Conservation (phyloP, 2,888 invertebrate genomes). For the Hyppa rectilinea region DNA sequence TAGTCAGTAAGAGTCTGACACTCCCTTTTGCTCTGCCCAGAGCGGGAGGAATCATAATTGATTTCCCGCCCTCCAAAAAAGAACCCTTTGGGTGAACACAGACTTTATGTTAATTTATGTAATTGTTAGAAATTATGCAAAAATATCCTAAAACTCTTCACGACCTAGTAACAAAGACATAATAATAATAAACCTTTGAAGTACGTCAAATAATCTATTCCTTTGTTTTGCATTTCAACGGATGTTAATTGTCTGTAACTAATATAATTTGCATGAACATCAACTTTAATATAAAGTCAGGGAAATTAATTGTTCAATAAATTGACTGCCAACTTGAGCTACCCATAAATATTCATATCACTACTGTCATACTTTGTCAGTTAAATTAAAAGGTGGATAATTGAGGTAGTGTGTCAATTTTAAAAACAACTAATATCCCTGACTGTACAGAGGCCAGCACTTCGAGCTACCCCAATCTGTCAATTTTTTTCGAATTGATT, state of each 20-base stretch:
- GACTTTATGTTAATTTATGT: too few species aligned
- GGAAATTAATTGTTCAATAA: not conserved
- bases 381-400: not conserved
- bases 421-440: too few species aligned
- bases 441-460: too few species aligned
- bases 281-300: slow-evolving; percentile 15
- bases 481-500: too few species aligned
- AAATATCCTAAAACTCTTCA: not conserved
- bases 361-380: not conserved
- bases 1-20: too few species aligned
- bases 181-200: not conserved
- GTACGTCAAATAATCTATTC: not conserved
- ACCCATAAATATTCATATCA: not conserved
- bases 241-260: slow-evolving; percentile 21
- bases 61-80: too few species aligned
- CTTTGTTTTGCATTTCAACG: not conserved
- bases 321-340: not conserved
- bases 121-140: not conserved
- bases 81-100: too few species aligned
- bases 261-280: slow-evolving; percentile 25
- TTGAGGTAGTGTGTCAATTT: not conserved
- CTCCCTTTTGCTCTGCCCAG: too few species aligned
- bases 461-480: too few species aligned
- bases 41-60: too few species aligned
- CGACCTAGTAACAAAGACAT: not conserved